Percentiles rank a stretch among this genome's conserved stretches.
phyloP scores from a whole-genome alignment of 2,888 invertebrate species.

The Agrotis exclamationis region DNA sequence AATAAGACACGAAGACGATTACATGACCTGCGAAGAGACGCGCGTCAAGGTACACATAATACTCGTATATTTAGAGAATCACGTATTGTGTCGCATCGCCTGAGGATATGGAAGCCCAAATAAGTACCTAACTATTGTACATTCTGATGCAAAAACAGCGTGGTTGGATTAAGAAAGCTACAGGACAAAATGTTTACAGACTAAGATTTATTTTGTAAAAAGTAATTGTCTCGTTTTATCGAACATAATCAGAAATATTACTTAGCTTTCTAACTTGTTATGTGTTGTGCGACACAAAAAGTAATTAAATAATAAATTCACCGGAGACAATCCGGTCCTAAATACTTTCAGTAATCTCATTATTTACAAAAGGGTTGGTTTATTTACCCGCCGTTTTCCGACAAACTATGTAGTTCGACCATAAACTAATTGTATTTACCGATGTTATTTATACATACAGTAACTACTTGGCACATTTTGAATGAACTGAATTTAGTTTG shows the following conservation, averaged over 20 bases:
- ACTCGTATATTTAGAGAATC: too few relatives aligned
- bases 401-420: slow-evolving; percentile 9
- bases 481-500: slow-evolving; percentile 35
- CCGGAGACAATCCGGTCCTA: not conserved
- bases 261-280: not conserved
- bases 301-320: not conserved
- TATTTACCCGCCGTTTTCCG: not conserved
- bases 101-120: too few relatives aligned
- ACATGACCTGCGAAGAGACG: too few relatives aligned
- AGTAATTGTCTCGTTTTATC: too few relatives aligned
- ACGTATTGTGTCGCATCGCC: too few relatives aligned
- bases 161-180: not conserved
- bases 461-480: slow-evolving; percentile 37
- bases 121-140: too few relatives aligned
- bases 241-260: not conserved
- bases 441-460: slow-evolving; percentile 11
- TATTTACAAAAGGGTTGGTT: slow-evolving; percentile 23
- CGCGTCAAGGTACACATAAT: too few relatives aligned
- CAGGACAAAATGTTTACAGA: too few relatives aligned
- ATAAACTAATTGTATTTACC: slow-evolving; percentile 23
- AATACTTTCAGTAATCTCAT: slow-evolving; percentile 3
- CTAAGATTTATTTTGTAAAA: too few relatives aligned
- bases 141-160: not conserved
- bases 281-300: not conserved
- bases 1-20: too few relatives aligned